Evolutionary conservation across 2,888 invertebrate species (phyloP).

Genomic region (Metallyticus violacea): DNA sequence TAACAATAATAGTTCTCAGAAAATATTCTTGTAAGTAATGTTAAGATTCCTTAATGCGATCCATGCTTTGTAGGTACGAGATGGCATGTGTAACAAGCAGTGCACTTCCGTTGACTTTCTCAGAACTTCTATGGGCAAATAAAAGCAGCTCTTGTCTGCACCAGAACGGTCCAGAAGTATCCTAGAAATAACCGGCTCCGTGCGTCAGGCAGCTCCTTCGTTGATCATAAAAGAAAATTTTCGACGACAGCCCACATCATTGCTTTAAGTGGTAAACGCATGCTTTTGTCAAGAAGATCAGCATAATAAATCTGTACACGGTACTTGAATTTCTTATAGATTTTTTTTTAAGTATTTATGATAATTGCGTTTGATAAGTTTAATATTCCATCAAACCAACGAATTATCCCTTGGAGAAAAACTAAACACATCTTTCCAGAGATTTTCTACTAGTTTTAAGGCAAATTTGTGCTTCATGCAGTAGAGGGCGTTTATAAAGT

Average conservation of each 20-base stretch:
- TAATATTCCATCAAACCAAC: no score
- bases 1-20: background rate
- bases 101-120: background rate
- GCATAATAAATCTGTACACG: no score
- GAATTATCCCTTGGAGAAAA: no score
- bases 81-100: no score
- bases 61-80: background rate
- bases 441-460: no score
- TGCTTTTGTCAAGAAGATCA: background rate
- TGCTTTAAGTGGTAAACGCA: background rate
- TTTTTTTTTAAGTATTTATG: no score
- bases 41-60: background rate
- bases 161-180: background rate
- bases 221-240: background rate
- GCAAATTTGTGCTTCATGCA: no score
- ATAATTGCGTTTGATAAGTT: no score
- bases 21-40: background rate
- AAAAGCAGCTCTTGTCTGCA: background rate
- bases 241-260: background rate
- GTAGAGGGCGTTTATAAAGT: no score
- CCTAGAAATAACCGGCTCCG: background rate
- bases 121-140: background rate
- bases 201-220: background rate
- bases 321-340: no score
- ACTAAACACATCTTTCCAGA: no score